These are phyloP conservation scores for Ptyas mucosa DNA, from an alignment of 2,113 vertebrate species.

Conservation along the genomic window DNA sequence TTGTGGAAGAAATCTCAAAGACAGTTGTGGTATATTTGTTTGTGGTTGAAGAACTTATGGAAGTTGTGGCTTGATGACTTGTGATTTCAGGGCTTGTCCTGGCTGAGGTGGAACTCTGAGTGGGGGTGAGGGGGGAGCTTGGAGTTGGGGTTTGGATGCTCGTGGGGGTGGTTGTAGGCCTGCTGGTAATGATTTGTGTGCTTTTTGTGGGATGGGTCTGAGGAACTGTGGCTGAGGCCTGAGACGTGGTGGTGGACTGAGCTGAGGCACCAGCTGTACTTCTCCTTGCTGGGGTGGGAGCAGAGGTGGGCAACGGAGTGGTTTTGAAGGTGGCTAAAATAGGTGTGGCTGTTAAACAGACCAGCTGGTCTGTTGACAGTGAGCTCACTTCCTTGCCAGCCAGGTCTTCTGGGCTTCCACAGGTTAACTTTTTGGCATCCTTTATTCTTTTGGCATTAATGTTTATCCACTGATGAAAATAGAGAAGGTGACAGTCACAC, in stretches of 20 bases:
- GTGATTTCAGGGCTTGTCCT: not conserved
- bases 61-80: not conserved
- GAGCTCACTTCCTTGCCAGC: constrained; percentile 48
- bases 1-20: not conserved
- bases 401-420: constrained; percentile 64
- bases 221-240: not conserved
- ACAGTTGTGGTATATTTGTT: not conserved
- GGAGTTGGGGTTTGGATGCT: not conserved
- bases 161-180: not conserved
- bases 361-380: constrained; percentile 58
- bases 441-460: constrained; percentile 49
- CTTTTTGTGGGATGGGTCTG: not conserved
- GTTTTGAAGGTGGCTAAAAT: not conserved
- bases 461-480: constrained; percentile 65
- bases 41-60: not conserved
- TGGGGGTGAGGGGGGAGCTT: no score
- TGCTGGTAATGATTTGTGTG: not conserved
- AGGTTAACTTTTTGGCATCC: constrained; percentile 38
- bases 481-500: constrained; percentile 78
- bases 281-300: rapidly evolving
- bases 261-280: not conserved
- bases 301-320: not conserved
- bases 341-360: constrained; percentile 58
- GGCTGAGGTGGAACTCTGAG: not conserved
- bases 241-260: not conserved